Conservation (phyloP, 2,888 invertebrate species). For the Elysia crispata region DNA sequence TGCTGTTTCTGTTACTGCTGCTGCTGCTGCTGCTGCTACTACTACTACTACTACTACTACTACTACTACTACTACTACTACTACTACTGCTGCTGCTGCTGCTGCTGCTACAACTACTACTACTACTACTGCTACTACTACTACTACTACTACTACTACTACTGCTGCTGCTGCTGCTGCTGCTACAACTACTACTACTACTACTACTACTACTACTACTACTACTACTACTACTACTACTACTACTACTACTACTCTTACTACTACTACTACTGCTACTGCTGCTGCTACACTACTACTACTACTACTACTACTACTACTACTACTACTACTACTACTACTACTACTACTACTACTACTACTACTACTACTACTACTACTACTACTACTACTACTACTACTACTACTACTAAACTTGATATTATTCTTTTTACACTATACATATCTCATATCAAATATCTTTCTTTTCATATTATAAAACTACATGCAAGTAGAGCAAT, state of each 20-base stretch:
- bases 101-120: no score
- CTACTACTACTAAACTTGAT: no score
- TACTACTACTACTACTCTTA: no score
- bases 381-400: not conserved
- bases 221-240: conserved; percentile 9
- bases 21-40: not conserved
- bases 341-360: not conserved
- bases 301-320: no score
- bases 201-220: conserved; percentile 9
- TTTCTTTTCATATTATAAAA: no score
- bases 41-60: conserved; percentile 9
- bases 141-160: conserved; percentile 9
- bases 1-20: not conserved
- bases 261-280: no score
- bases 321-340: conserved; percentile 9
- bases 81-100: not conserved
- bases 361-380: not conserved
- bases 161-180: not conserved
- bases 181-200: conserved; percentile 9
- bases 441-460: no score
- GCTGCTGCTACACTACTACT: no score
- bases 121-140: no score
- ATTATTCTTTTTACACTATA: no score
- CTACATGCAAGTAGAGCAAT: no score
- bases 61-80: conserved; percentile 9